Evolutionary conservation across 2,797 vertebrate species (phyloP).

Genomic region (Lagorchestes hirsutus): DNA sequence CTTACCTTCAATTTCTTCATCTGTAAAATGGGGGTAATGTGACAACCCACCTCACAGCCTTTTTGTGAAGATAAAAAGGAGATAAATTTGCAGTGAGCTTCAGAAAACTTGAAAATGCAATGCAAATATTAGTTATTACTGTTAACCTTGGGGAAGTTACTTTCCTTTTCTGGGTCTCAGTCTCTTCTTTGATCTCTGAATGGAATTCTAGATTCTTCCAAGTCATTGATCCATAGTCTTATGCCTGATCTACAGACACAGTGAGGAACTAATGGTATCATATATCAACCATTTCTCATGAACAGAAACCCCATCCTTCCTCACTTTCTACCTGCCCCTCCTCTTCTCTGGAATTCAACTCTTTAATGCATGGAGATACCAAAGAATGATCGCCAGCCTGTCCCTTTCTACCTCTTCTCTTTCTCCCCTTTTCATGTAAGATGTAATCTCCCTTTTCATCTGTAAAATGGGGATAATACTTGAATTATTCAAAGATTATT

Average conservation of each 20-base stretch:
- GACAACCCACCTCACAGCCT: neutral
- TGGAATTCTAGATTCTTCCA: neutral
- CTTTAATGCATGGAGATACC: neutral
- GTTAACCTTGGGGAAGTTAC: too few species aligned
- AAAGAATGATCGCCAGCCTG: neutral
- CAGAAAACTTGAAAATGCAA: neutral
- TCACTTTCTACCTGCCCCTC: neutral
- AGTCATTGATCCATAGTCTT: neutral
- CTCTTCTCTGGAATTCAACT: neutral
- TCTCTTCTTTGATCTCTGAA: neutral
- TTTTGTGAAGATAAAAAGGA: neutral
- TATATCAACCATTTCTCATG: neutral
- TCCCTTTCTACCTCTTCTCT: neutral
- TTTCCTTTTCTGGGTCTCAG: neutral
- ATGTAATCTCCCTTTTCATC: neutral
- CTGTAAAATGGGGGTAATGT: neutral
- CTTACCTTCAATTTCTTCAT: neutral
- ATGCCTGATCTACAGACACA: neutral
- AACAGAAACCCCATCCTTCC: neutral
- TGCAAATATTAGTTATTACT: neutral
- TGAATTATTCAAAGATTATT: neutral
- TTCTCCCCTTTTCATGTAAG: neutral
- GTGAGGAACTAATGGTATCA: neutral
- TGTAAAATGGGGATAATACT: neutral
- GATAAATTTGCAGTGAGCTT: neutral